Evolutionary conservation across 2,113 vertebrate genomes (phyloP).

Genomic region (Cisticola juncidis): DNA sequence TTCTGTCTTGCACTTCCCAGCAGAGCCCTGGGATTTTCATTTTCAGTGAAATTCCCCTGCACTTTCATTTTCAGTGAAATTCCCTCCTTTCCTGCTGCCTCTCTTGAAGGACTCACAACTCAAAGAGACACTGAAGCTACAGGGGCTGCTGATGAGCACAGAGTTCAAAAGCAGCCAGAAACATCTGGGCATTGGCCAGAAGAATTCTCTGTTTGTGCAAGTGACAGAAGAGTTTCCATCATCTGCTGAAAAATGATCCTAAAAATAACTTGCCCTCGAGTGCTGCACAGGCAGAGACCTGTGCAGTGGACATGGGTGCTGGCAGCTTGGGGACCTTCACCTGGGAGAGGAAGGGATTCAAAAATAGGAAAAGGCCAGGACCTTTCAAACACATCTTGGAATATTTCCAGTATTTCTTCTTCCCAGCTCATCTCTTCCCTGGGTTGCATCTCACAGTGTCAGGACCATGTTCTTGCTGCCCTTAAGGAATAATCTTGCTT

Average conservation of each 20-base stretch:
- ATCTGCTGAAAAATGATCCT: constrained; percentile 2
- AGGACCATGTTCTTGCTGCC: not conserved
- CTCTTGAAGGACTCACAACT: not conserved
- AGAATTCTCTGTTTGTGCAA: not conserved
- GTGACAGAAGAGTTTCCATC: constrained; percentile 22
- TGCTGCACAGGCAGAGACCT: not conserved
- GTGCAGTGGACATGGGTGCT: not conserved
- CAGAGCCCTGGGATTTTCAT: not conserved
- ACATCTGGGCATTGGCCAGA: not conserved
- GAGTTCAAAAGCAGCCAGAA: not conserved
- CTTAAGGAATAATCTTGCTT: not conserved
- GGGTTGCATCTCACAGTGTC: not conserved
- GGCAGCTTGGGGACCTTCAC: not conserved
- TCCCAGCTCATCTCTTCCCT: not conserved
- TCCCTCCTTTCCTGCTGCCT: not conserved
- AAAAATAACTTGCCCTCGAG: constrained; percentile 24
- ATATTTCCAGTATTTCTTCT: not conserved
- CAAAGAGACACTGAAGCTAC: not conserved
- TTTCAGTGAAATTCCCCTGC: not conserved
- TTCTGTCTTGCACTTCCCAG: not conserved
- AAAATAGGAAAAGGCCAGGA: not conserved
- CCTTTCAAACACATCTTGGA: not conserved
- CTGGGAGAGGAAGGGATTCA: not conserved
- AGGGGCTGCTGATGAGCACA: not conserved
- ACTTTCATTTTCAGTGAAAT: not conserved